A percentile compares a stretch with the other conserved stretches of the same genome.
Conservation (phyloP, 2,888 invertebrate genomes). For the Drosophila hawaiiensis region DNA sequence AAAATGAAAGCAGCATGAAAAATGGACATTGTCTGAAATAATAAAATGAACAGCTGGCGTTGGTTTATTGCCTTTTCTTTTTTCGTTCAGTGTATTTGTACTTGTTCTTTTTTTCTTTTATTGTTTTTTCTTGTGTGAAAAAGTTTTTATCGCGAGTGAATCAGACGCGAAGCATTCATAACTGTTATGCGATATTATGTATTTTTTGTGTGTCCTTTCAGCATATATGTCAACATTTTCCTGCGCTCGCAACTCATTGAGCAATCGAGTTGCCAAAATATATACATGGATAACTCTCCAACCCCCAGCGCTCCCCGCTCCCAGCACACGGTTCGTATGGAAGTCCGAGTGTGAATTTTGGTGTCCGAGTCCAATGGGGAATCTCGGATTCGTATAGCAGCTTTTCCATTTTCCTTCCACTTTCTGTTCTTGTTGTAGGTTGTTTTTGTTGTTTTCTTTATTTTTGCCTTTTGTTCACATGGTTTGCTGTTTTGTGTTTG, state of each 20-base stretch:
- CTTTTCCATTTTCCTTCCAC: conserved; percentile 13
- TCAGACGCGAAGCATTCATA: conserved; percentile 27
- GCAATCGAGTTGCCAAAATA: conserved; percentile 55
- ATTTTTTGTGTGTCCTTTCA: conserved; percentile 21
- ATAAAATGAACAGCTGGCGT: not conserved
- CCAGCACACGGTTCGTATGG: not conserved
- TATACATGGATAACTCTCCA: not conserved
- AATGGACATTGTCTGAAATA: conserved; percentile 4
- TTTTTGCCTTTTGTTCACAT: conserved; percentile 49
- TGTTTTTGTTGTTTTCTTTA: conserved; percentile 1
- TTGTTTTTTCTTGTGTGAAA: not conserved
- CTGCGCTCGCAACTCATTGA: conserved; percentile 67
- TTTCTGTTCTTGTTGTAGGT: too few species aligned
- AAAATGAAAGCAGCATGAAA: not conserved
- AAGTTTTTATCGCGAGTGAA: conserved; percentile 26
- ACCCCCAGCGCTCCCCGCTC: not conserved
- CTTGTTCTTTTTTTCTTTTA: not conserved
- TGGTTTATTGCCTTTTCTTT: not conserved
- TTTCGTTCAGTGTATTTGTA: conserved; percentile 5
- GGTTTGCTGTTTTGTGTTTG: conserved; percentile 31
- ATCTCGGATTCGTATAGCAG: conserved; percentile 39
- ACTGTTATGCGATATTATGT: conserved; percentile 23
- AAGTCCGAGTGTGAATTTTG: conserved; percentile 13
- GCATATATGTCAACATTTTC: conserved; percentile 65
- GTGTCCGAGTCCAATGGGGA: conserved; percentile 34